A percentile compares a stretch with the other conserved stretches of the same genome.
These are phyloP conservation scores for Conomelus anceps DNA, from an alignment of 2,888 invertebrate species.

Conservation along the genomic window DNA sequence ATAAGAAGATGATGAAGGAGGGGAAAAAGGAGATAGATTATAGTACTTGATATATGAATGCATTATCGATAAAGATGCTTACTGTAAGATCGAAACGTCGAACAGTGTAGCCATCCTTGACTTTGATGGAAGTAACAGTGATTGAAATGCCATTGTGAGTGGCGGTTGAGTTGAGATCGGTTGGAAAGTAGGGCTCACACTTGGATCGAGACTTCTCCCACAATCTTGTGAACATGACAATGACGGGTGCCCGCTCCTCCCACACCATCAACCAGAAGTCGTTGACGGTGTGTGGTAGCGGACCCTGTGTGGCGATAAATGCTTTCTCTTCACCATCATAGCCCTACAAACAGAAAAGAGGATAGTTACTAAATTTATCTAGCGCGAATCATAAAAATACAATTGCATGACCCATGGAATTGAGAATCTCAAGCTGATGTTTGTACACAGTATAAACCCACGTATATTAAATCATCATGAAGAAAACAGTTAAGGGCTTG, in stretches of 20 bases:
- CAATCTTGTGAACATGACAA: slow-evolving; percentile 88
- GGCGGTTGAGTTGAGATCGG: slow-evolving; percentile 39
- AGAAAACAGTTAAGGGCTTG: no score
- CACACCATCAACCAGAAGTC: slow-evolving; percentile 90
- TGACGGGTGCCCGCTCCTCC: slow-evolving; percentile 49
- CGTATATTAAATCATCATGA: no score
- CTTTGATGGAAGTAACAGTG: slow-evolving; percentile 44
- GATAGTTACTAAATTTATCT: no score
- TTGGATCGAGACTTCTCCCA: slow-evolving; percentile 76
- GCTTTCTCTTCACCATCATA: slow-evolving; percentile 79
- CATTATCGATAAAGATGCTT: no score
- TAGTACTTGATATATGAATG: no score
- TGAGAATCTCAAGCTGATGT: no score
- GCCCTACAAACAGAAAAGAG: slow-evolving; percentile 62
- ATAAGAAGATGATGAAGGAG: no score
- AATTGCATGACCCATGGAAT: no score
- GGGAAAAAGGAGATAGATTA: no score
- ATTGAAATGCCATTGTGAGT: slow-evolving; percentile 47
- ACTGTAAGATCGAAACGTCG: slow-evolving; percentile 50
- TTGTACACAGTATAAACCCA: no score
- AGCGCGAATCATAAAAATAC: no score
- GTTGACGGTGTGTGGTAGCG: slow-evolving; percentile 77
- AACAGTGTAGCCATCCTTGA: slow-evolving; percentile 49
- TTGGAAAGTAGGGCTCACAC: slow-evolving; percentile 84
- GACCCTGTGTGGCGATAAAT: slow-evolving; percentile 91